Percentiles rank a stretch among this genome's conserved stretches.
Conservation (phyloP, 2,797 vertebrate genomes). For the Acrossocheilus wenchowensis region DNA sequence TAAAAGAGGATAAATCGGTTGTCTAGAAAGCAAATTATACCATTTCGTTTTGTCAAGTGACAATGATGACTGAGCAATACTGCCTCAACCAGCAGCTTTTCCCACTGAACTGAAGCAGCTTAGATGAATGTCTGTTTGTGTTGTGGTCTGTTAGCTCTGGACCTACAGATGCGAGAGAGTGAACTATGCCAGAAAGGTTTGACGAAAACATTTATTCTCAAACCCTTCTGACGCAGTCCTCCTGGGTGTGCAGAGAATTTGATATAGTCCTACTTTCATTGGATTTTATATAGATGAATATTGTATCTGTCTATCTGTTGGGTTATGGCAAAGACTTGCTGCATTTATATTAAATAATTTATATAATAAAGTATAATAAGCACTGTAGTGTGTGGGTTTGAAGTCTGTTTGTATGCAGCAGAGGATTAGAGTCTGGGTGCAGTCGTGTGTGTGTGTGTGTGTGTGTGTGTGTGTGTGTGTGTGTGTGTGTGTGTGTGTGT, state of each 20-base stretch:
- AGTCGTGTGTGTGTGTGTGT: background rate
- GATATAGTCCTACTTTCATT: background rate
- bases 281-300: background rate
- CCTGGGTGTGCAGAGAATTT: background rate
- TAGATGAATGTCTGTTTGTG: background rate
- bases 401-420: no score
- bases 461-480: background rate
- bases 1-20: conserved; percentile 37
- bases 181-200: background rate
- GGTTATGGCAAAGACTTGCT: background rate
- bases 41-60: background rate
- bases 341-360: background rate
- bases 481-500: background rate
- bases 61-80: conserved; percentile 3
- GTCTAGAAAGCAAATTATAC: conserved; percentile 3
- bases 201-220: background rate
- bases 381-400: background rate
- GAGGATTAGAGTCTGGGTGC: conserved; percentile 1
- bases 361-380: conserved; percentile 4
- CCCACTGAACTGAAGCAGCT: background rate
- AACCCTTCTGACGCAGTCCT: background rate
- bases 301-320: background rate
- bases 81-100: background rate
- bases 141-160: background rate
- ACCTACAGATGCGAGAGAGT: background rate